Evolutionary conservation across 2,113 vertebrate species (phyloP).

Genomic region (Pluvialis apricaria): DNA sequence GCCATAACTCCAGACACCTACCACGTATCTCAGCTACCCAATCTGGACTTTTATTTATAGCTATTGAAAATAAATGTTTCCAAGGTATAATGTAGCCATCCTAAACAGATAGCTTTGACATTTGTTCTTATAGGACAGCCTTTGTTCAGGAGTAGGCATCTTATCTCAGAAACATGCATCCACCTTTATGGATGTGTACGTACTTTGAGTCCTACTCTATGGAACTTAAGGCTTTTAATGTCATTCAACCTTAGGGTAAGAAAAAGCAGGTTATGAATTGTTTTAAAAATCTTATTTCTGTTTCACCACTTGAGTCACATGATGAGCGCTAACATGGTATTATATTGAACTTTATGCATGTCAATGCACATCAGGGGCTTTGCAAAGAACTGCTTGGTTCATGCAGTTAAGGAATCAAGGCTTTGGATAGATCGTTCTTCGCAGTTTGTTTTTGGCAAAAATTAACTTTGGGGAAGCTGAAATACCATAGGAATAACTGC

Average conservation of each 20-base stretch:
- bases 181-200: fast-evolving
- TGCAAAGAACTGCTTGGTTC: neutral
- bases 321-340: neutral
- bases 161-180: neutral
- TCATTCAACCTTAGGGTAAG: neutral
- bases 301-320: neutral
- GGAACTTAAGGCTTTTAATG: neutral
- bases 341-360: neutral
- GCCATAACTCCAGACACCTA: neutral
- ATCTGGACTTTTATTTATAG: neutral
- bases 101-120: neutral
- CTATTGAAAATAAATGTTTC: neutral
- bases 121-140: neutral
- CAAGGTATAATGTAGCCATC: neutral
- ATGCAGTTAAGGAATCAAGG: neutral
- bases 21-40: fast-evolving
- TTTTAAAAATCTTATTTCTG: neutral
- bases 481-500: neutral
- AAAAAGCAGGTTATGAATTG: neutral
- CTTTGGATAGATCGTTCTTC: neutral
- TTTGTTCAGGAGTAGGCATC: neutral
- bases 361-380: neutral
- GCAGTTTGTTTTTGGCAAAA: neutral
- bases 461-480: neutral
- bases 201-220: neutral